Evolutionary conservation across 2,888 invertebrate genomes (phyloP).

Genomic region (Stenotaenia linearis): DNA sequence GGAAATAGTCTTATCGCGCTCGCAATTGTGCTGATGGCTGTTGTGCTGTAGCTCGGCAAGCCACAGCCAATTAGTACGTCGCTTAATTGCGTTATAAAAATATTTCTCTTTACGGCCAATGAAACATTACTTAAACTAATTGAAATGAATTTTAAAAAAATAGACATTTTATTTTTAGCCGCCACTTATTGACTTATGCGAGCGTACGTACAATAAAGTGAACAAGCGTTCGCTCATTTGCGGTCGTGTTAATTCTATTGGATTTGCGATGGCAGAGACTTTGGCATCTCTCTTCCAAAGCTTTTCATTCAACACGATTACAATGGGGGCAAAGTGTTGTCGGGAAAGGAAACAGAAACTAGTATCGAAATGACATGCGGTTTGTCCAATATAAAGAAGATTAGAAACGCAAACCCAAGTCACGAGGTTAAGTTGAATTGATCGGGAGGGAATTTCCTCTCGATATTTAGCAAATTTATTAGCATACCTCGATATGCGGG

Average conservation of each 20-base stretch:
- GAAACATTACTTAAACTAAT: neutral
- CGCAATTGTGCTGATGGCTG: conserved; percentile 10
- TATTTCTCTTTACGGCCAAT: neutral
- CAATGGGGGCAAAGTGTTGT: neutral
- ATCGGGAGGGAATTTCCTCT: neutral
- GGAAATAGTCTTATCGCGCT: neutral
- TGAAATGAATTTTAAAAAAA: neutral
- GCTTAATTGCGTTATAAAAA: neutral
- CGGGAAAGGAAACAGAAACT: neutral
- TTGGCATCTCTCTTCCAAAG: neutral
- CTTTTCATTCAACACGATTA: neutral
- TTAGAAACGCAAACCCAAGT: neutral
- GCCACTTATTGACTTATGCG: too few relatives aligned
- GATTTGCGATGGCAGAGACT: neutral
- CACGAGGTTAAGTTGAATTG: neutral
- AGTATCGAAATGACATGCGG: neutral
- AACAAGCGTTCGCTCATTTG: neutral
- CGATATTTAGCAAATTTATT: neutral
- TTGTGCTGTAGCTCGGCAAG: neutral
- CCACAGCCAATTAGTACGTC: conserved; percentile 2
- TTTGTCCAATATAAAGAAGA: neutral
- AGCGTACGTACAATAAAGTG: neutral
- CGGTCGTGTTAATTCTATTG: neutral
- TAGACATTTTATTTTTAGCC: neutral
- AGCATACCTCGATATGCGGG: too few relatives aligned